phyloP scores from a whole-genome alignment of 2,113 vertebrate species.

The Poeciliopsis occidentalis region DNA sequence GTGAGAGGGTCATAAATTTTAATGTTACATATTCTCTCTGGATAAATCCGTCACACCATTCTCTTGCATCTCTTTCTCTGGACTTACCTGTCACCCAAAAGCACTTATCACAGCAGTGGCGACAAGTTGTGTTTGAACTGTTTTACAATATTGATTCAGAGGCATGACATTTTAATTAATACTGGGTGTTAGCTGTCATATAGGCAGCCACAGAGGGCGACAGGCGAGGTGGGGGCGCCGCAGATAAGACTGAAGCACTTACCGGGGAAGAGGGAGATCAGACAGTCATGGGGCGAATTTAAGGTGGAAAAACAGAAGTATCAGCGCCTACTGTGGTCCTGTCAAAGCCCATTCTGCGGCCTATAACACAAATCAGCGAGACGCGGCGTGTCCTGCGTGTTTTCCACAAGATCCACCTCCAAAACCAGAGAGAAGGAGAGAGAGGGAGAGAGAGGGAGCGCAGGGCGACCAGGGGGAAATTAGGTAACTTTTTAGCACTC shows the following conservation, averaged over 20 bases:
- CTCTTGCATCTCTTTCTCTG: constrained; percentile 67
- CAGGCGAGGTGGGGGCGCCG: constrained; percentile 66
- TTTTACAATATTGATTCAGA: constrained; percentile 82
- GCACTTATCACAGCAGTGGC: constrained; percentile 76
- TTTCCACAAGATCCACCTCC: constrained; percentile 63
- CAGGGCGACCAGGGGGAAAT: constrained; percentile 68
- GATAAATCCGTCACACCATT: constrained; percentile 76
- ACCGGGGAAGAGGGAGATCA: constrained; percentile 71
- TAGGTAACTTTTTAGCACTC: constrained; percentile 79
- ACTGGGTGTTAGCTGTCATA: constrained; percentile 75
- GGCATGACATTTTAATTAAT: constrained; percentile 82
- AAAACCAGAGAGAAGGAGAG: constrained; percentile 33
- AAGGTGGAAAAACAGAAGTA: constrained; percentile 66
- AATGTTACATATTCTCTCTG: constrained; percentile 74
- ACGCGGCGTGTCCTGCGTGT: constrained; percentile 61
- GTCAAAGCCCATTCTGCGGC: constrained; percentile 67
- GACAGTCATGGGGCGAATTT: constrained; percentile 71
- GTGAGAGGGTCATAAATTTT: constrained; percentile 71
- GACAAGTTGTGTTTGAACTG: constrained; percentile 76
- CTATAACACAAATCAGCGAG: constrained; percentile 67
- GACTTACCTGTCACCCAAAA: constrained; percentile 79
- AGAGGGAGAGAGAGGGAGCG: constrained; percentile 24
- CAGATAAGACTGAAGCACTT: constrained; percentile 74
- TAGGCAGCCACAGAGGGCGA: constrained; percentile 47
- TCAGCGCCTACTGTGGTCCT: constrained; percentile 63